Evolutionary conservation across 1,140 invertebrate species (phyloP).

Genomic region (Hyposmocoma kahamanoa): DNA sequence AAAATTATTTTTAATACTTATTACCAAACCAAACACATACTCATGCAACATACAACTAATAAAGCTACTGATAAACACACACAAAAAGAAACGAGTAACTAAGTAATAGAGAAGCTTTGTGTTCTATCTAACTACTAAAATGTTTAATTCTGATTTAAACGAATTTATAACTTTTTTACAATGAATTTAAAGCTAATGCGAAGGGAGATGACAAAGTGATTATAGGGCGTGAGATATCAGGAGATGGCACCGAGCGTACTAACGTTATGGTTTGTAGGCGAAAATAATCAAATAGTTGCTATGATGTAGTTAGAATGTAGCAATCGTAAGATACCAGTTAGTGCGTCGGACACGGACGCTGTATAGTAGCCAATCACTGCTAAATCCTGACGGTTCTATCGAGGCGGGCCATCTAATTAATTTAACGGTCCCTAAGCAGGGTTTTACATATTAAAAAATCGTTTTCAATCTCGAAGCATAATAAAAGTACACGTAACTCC

Average conservation of each 20-base stretch:
- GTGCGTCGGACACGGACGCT: constrained; percentile 46
- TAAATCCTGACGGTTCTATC: constrained; percentile 56
- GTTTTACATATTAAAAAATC: constrained; percentile 41
- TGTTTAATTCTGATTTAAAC: constrained; percentile 22
- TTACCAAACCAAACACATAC: constrained; percentile 20
- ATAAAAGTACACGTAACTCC: constrained; percentile 40
- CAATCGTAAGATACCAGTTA: constrained; percentile 27
- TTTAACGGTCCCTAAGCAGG: constrained; percentile 56
- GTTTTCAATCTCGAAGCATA: constrained; percentile 36
- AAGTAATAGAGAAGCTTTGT: constrained; percentile 35
- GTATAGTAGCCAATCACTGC: constrained; percentile 40
- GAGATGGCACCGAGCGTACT: constrained; percentile 38
- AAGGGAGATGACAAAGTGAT: constrained; percentile 22
- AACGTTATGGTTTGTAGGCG: constrained; percentile 27
- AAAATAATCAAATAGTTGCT: constrained; percentile 21
- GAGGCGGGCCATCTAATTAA: constrained; percentile 62
- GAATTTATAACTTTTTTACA: constrained; percentile 26
- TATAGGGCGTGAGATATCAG: constrained; percentile 18
- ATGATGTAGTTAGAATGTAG: constrained; percentile 11
- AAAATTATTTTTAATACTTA: too few species aligned
- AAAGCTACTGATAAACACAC: constrained; percentile 25
- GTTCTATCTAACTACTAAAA: constrained; percentile 14
- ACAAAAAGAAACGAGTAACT: constrained; percentile 38
- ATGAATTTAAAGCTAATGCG: constrained; percentile 26
- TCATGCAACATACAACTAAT: constrained; percentile 49